Evolutionary conservation across 2,888 invertebrate genomes (phyloP).

Genomic region (Nomada hirtipes): DNA sequence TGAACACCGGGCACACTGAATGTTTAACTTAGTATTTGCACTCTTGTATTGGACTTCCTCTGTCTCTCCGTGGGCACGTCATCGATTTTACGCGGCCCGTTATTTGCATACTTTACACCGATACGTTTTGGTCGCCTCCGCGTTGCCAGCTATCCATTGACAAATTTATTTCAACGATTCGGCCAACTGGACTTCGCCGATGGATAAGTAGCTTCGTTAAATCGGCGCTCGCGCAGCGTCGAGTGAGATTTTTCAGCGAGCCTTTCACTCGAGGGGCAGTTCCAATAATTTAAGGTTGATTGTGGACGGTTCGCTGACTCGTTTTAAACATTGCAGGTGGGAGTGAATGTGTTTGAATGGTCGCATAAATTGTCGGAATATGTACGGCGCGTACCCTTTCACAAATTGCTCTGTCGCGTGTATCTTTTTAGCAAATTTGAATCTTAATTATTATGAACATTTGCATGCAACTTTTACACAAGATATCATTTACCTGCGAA

Average conservation of each 20-base stretch:
- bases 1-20: too few species aligned
- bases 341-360: not conserved
- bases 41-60: conserved; percentile 4
- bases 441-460: not conserved
- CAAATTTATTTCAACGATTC: conserved; percentile 64
- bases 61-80: conserved; percentile 33
- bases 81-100: conserved; percentile 66
- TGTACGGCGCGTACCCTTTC: not conserved
- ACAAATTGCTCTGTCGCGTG: not conserved
- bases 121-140: conserved; percentile 53
- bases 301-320: not conserved
- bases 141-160: conserved; percentile 49
- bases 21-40: not conserved
- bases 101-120: conserved; percentile 68
- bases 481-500: conserved; percentile 3
- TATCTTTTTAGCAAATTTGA: too few species aligned
- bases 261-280: too few species aligned
- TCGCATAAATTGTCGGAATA: not conserved
- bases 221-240: conserved; percentile 11
- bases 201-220: conserved; percentile 51
- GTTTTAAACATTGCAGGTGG: not conserved
- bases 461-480: not conserved
- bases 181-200: conserved; percentile 48
- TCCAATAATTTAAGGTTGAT: too few species aligned
- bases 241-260: conserved; percentile 12